Evolutionary conservation across 1,140 invertebrate species (phyloP), one percentile per base, ranked within the genome.

Genomic region (Drosophila athabasca): DNA sequence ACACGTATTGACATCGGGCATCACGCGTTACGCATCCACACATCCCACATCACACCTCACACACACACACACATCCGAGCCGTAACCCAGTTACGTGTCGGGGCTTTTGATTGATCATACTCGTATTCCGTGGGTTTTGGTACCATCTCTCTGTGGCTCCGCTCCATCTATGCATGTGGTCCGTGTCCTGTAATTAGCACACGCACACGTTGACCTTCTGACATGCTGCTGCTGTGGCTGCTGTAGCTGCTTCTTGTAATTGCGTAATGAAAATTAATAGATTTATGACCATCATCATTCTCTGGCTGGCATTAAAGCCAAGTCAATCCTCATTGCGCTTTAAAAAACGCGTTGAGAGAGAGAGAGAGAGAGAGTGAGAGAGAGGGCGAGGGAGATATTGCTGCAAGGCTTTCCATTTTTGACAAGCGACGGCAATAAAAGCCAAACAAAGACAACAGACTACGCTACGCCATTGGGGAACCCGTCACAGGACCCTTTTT

Each of bases 91-190:
- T 74, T 87, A 44, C 31, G 24, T 50, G 15, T 48, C 19, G 46
- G 31, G 50, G n/a, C 17, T 69, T 72, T 64, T 88, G 83, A 88
- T 88, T 88, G 83, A 88, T 88, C 68, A 57, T 48, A 45, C 58
- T 39, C 29, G 39, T 48, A 26, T 44, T 3, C 44, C 44, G 22
- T 29, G 43, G 29, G 54, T 24, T 13, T 49, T 59, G 46, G 31
- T 19, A 39, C 11, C 13, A 11, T 39, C 35, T 39, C 3, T 39
- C 35, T 3, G 35, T 13, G 4, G 1, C 35, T 39, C 9, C 31
- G 31, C 31, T 35, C 31, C 31, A 39, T 48, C 3, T 50, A 24
- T 39, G 31, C 39, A 50, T 13, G 35, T 45, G 43, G 39, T 26
- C 46, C 29, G 66, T 69, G 62, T 59, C 59, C 55, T 58, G 52